These are phyloP conservation scores for Esox masquinongy DNA, from an alignment of 2,797 vertebrate species.

Conservation along the genomic window DNA sequence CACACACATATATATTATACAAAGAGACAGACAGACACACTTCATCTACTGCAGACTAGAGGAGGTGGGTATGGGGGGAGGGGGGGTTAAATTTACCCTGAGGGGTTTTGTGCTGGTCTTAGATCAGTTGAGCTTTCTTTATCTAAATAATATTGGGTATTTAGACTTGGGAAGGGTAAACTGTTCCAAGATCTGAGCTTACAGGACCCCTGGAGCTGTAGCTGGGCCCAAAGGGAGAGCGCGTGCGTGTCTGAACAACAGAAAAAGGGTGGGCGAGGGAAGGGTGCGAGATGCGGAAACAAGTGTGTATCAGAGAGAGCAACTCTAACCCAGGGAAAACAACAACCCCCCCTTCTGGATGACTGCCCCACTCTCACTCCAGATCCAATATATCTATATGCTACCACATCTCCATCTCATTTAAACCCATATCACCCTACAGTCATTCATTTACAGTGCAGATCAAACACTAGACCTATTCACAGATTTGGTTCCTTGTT, in stretches of 20 bases:
- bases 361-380: background rate
- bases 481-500: too few species aligned
- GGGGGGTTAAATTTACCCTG: conserved; percentile 66
- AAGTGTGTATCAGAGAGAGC: background rate
- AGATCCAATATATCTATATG: too few species aligned
- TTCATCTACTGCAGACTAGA: background rate
- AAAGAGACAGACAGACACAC: conserved; percentile 8
- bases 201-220: conserved; percentile 73
- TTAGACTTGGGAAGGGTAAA: conserved; percentile 67
- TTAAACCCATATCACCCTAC: too few species aligned
- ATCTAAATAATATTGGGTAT: conserved; percentile 58
- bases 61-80: background rate
- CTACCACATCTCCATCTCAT: too few species aligned
- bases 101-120: conserved; percentile 57
- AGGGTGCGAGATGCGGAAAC: background rate
- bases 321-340: background rate
- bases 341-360: background rate
- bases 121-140: conserved; percentile 67
- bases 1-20: background rate
- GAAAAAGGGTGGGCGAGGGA: background rate
- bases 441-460: too few species aligned
- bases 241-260: background rate
- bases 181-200: conserved; percentile 74
- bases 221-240: conserved; percentile 57
- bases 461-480: too few species aligned